These are phyloP conservation scores for Tenthredo mesomela DNA, from an alignment of 2,888 invertebrate genomes.

Conservation along the genomic window DNA sequence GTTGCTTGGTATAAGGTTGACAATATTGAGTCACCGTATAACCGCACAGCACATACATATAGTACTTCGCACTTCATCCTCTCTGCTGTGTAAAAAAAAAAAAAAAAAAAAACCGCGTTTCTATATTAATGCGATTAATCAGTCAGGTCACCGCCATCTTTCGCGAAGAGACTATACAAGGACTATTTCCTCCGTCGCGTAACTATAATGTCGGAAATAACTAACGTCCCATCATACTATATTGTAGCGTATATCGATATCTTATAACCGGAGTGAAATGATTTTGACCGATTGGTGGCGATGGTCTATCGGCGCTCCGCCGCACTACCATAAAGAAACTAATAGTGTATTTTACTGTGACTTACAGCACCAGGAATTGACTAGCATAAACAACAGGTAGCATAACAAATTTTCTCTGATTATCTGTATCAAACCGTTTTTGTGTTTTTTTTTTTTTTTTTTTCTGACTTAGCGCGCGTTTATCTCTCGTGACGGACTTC, in stretches of 20 bases:
- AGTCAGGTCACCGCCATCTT: background rate
- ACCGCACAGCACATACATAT: background rate
- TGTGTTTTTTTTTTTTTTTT: background rate
- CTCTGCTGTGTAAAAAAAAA: background rate
- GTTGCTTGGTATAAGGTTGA: conserved; percentile 17
- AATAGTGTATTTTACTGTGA: conserved; percentile 50
- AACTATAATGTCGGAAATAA: background rate
- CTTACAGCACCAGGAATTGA: background rate
- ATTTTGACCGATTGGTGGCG: conserved; percentile 43
- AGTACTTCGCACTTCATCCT: background rate
- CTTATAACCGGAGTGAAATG: background rate
- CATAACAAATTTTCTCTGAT: background rate
- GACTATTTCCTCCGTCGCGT: too few relatives aligned
- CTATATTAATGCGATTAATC: background rate
- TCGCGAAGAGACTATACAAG: background rate
- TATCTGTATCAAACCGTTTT: background rate
- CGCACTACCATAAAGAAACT: conserved; percentile 45
- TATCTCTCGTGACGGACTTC: background rate
- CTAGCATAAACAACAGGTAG: conserved; percentile 29
- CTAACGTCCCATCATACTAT: too few relatives aligned
- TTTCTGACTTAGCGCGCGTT: background rate
- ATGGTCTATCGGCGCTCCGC: conserved; percentile 50
- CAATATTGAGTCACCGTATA: conserved; percentile 41
- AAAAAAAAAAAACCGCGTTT: background rate
- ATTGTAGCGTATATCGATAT: background rate